Percentiles rank a stretch among this genome's conserved stretches.
These are phyloP conservation scores for Mirounga angustirostris DNA, from an alignment of 2,113 vertebrate genomes.

Conservation along the genomic window DNA sequence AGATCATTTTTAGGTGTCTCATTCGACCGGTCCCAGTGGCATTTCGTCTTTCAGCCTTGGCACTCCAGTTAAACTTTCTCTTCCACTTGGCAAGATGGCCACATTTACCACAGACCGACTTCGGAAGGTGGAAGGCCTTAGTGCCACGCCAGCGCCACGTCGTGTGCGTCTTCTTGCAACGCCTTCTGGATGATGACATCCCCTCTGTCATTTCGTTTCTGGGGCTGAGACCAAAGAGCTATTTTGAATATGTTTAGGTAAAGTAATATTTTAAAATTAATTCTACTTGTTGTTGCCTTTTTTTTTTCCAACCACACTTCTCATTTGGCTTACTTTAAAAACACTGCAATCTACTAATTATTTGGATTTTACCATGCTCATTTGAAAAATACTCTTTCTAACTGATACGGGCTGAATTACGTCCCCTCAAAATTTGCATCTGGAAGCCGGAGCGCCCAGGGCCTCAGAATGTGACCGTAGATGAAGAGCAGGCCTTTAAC, in stretches of 20 bases:
- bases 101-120: background rate
- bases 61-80: background rate
- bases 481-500: background rate
- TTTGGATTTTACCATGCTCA: background rate
- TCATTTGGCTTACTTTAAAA: background rate
- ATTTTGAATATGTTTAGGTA: background rate
- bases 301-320: background rate
- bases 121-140: background rate
- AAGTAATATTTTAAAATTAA: background rate
- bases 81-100: background rate
- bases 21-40: background rate
- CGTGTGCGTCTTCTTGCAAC: accelerated
- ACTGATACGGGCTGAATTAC: background rate
- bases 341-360: background rate
- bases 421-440: background rate
- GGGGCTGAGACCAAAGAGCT: background rate
- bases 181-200: background rate
- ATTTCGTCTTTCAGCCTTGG: background rate
- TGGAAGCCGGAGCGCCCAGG: background rate
- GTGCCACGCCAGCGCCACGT: background rate
- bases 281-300: background rate
- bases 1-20: background rate
- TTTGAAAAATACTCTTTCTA: background rate
- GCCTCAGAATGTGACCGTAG: background rate
- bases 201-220: background rate